Evolutionary conservation across 2,797 vertebrate species (phyloP), one percentile per base, ranked within the genome.

Genomic region (Naso thynnoides): DNA sequence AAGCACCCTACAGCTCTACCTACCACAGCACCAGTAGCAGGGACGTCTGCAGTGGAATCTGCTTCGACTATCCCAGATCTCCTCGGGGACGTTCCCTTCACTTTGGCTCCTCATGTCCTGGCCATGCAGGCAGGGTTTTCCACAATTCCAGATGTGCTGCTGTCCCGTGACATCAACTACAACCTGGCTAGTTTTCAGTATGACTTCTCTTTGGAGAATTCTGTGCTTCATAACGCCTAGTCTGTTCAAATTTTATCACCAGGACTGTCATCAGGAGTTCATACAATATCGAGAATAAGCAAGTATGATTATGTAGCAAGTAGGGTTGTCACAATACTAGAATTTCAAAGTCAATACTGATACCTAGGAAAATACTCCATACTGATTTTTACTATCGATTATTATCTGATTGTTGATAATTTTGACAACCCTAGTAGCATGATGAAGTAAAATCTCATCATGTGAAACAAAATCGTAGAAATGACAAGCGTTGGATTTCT

Each of bases 131-230:
- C 92, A 11, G 87, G 89, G 64, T 85, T 78, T 58, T 69, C 85
- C 8, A 90, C 94, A 4, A 82, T 96, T 47, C 95, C 97, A 0
- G 95, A 97, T 64, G 90, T 93, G 24, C 84, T 95, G 68, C 92
- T 97, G 67, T 88, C 94, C 70, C 92, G 83, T 6, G 92, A 98
- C 84, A 85, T 95, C 52, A 93, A 90, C 53, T 96, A 97, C 73
- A 96, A 95, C 83, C 89, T 99, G 84, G 92, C 95, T 57, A 94
- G 89, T 67, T 99, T 98, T 88, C 94, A 96, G 88, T 99, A 99
- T 19, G 98, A 99, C 92, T 99, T 99, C 83, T 97, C 95, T 16
- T 92, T 99, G 79, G 98, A 99, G 90, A 99, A 99, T 88, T 98
- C 98, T 1, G 96, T 99, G 67, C 95, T 99, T 50, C 96, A 94